Evolutionary conservation across 2,797 vertebrate species (phyloP), one percentile per base, ranked within the genome.

Genomic region (Loriculus beryllinus): DNA sequence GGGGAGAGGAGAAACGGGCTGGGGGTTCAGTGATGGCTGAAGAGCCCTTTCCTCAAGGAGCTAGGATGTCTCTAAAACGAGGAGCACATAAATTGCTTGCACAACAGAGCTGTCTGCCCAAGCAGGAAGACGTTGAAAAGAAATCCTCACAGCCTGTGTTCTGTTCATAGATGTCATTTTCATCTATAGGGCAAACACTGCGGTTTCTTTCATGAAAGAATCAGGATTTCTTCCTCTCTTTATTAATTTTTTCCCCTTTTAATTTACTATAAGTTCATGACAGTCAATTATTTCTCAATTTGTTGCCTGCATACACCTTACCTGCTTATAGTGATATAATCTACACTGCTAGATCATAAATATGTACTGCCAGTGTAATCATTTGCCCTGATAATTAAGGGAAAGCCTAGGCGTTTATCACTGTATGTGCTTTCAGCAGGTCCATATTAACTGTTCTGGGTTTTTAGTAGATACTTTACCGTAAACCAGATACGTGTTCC

Each of bases 41-140:
- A 28, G 63, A 54, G 4, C 25, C 29, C 28, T n/a, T 4, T 35
- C 67, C 54, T 25, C 67, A 2, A 1, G 31, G 67, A 43, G 81
- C 7, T 6, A 25, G 1, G 3, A 1, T 31, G 40, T 3, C 31
- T 10, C 33, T 22, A 60, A 16, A 17, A 35, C 5, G n/a, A 10
- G 14, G 9, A 18, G 2, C 37, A 2, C 8, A 2, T 11, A 25
- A 9, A 19, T 3, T 17, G 35, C 40, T 23, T 10, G 37, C 17
- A 14, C 51, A 6, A 6, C 43, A 4, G 40, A 54, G 18, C 2
- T 28, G 57, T 7, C 28, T 20, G 12, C 35, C 28, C 28, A 3
- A 48, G 65, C 83, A 26, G 37, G 31, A 59, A 60, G 54, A 17
- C 42, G 0, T 42, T 26, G 22, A 13, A 8, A 1, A 43, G 23